phyloP scores from a whole-genome alignment of 2,797 vertebrate species.

The Enteromius treurensis region DNA sequence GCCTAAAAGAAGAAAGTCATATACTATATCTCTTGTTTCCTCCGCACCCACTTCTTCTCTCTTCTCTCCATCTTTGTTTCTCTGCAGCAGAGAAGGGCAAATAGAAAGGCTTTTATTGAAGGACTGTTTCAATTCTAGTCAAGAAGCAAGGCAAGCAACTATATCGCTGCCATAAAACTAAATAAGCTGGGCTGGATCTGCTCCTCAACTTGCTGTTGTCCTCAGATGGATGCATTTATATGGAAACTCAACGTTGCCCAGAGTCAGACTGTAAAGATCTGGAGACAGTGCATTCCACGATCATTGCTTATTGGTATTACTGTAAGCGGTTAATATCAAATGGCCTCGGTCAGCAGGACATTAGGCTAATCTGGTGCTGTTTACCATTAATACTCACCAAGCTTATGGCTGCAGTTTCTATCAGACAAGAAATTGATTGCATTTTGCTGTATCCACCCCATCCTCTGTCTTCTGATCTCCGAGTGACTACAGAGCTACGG shows the following conservation, averaged over 20 bases:
- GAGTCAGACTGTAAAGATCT: slow-evolving; percentile 12
- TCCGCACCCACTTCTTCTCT: slow-evolving; percentile 25
- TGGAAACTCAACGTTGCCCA: neutral
- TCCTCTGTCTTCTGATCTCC: slow-evolving; percentile 26
- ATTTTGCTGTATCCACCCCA: slow-evolving; percentile 61
- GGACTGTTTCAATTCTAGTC: slow-evolving; percentile 66
- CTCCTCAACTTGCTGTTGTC: slow-evolving; percentile 15
- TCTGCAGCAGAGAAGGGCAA: neutral
- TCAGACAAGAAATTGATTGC: slow-evolving; percentile 75
- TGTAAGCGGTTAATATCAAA: slow-evolving; percentile 38
- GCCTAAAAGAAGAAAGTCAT: neutral
- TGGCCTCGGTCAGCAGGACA: slow-evolving; percentile 37
- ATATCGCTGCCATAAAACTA: slow-evolving; percentile 68
- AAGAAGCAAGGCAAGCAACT: slow-evolving; percentile 68
- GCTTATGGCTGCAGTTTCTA: slow-evolving; percentile 65
- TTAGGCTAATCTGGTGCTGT: slow-evolving; percentile 34
- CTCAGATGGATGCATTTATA: neutral
- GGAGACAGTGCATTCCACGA: neutral
- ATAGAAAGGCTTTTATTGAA: slow-evolving; percentile 43
- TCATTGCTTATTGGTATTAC: slow-evolving; percentile 21
- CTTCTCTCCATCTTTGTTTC: neutral
- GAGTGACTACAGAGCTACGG: slow-evolving; percentile 36
- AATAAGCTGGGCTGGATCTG: slow-evolving; percentile 51
- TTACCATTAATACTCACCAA: slow-evolving; percentile 67
- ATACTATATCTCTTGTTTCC: slow-evolving; percentile 54